These are phyloP conservation scores for Myopa testacea DNA, from an alignment of 2,888 invertebrate genomes.

Conservation along the genomic window DNA sequence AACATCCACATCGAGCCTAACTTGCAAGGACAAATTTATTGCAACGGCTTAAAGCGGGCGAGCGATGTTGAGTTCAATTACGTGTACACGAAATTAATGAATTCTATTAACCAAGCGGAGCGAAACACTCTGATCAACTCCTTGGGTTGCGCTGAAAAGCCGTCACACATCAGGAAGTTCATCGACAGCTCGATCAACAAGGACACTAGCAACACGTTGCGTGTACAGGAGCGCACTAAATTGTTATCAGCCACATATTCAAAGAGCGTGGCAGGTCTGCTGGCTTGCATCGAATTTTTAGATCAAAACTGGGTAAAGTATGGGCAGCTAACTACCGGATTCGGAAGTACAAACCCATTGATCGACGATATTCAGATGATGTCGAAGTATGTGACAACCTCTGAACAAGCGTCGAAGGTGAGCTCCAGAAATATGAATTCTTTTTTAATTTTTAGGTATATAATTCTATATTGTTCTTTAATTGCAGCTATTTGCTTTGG, in stretches of 20 bases:
- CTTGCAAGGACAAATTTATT: constrained; percentile 62
- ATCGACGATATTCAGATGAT: constrained; percentile 56
- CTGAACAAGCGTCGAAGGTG: constrained; percentile 57
- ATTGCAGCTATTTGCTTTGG: constrained; percentile 52
- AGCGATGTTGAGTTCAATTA: constrained; percentile 74
- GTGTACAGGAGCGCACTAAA: constrained; percentile 57
- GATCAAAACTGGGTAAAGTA: constrained; percentile 63
- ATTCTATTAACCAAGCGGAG: constrained; percentile 72
- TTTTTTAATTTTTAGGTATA: too few relatives aligned
- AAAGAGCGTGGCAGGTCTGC: constrained; percentile 67
- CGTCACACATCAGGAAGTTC: constrained; percentile 71
- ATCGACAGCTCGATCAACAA: constrained; percentile 58
- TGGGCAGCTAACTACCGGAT: constrained; percentile 52
- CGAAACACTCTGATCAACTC: constrained; percentile 72
- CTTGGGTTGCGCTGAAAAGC: constrained; percentile 75
- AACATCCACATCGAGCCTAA: constrained; percentile 59
- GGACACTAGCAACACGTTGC: constrained; percentile 49
- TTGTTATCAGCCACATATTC: constrained; percentile 59
- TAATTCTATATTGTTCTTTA: background rate
- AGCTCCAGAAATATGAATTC: background rate
- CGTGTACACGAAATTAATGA: constrained; percentile 71
- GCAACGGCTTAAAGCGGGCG: constrained; percentile 64
- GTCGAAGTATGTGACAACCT: constrained; percentile 56
- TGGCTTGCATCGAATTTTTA: constrained; percentile 71
- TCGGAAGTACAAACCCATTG: constrained; percentile 58